phyloP scores from a whole-genome alignment of 2,113 vertebrate species.

The Bombycilla garrulus region DNA sequence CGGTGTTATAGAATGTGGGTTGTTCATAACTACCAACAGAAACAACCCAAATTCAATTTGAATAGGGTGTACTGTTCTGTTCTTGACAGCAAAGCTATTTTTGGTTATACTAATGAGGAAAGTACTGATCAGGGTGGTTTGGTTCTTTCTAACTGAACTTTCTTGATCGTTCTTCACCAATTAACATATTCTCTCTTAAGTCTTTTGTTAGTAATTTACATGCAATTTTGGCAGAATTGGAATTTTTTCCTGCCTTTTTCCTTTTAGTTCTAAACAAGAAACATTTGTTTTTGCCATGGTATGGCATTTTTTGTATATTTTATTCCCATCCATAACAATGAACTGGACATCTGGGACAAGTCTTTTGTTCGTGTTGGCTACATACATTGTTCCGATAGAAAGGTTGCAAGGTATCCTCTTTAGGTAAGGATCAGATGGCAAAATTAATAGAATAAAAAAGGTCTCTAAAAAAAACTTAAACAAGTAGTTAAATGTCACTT shows the following conservation, averaged over 20 bases:
- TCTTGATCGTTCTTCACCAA: not conserved
- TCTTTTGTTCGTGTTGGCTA: not conserved
- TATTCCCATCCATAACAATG: not conserved
- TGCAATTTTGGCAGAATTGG: not conserved
- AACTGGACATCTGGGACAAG: not conserved
- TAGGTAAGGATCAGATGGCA: not conserved
- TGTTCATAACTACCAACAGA: not conserved
- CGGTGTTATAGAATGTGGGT: rapidly evolving
- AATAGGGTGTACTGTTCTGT: not conserved
- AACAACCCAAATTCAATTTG: not conserved
- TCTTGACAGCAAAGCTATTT: not conserved
- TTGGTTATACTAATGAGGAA: not conserved
- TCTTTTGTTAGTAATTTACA: not conserved
- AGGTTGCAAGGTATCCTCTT: not conserved
- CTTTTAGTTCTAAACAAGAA: not conserved
- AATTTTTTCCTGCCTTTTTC: not conserved
- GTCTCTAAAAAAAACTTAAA: not conserved
- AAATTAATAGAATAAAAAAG: not conserved
- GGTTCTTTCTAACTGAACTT: not conserved
- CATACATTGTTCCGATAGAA: not conserved
- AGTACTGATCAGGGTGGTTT: not conserved
- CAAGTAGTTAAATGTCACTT: not conserved
- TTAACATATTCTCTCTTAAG: not conserved
- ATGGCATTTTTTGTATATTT: not conserved
- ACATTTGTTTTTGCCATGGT: not conserved